These are phyloP conservation scores for Catalaphyllia jardinei DNA, from an alignment of 64 coral and sea anemone genomes.

Conservation along the genomic window DNA sequence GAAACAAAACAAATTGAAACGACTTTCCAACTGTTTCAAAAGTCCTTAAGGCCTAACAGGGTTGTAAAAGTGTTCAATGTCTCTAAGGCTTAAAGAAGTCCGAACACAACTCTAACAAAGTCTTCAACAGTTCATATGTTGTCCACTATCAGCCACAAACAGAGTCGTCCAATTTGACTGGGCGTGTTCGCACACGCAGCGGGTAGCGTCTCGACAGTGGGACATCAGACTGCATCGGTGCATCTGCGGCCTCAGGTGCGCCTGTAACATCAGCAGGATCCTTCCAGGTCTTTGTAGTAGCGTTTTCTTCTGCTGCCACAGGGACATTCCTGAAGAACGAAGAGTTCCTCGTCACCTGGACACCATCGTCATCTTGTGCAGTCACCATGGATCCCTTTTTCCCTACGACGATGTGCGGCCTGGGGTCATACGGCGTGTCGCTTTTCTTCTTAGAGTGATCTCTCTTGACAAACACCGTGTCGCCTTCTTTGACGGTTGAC, in stretches of 20 bases:
- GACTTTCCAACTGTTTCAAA: too few species aligned
- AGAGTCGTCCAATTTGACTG: slow-evolving; percentile 29
- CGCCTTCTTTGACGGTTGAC: slow-evolving; percentile 28
- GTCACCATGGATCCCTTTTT: slow-evolving; percentile 46
- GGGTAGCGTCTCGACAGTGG: slow-evolving; percentile 21
- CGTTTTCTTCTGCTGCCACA: slow-evolving; percentile 2
- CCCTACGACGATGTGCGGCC: neutral
- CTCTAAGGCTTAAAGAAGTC: too few species aligned
- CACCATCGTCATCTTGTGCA: slow-evolving; percentile 23
- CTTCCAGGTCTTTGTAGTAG: neutral
- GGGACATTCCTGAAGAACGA: slow-evolving; percentile 36
- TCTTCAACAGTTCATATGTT: too few species aligned
- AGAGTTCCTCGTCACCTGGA: slow-evolving; percentile 2
- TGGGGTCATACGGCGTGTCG: slow-evolving; percentile 7
- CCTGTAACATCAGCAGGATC: neutral
- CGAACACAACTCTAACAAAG: too few species aligned
- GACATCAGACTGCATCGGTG: slow-evolving; percentile 3
- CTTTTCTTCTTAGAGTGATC: slow-evolving; percentile 50
- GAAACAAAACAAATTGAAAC: too few species aligned
- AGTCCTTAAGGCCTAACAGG: too few species aligned
- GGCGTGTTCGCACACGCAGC: slow-evolving; percentile 1
- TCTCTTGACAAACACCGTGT: slow-evolving; percentile 48
- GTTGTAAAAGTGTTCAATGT: too few species aligned
- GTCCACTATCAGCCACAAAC: too few species aligned
- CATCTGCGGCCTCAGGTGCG: slow-evolving; percentile 6